A percentile compares a stretch with the other conserved stretches of the same genome.
Conservation (phyloP, 2,113 vertebrate genomes). For the Xiphias gladius region DNA sequence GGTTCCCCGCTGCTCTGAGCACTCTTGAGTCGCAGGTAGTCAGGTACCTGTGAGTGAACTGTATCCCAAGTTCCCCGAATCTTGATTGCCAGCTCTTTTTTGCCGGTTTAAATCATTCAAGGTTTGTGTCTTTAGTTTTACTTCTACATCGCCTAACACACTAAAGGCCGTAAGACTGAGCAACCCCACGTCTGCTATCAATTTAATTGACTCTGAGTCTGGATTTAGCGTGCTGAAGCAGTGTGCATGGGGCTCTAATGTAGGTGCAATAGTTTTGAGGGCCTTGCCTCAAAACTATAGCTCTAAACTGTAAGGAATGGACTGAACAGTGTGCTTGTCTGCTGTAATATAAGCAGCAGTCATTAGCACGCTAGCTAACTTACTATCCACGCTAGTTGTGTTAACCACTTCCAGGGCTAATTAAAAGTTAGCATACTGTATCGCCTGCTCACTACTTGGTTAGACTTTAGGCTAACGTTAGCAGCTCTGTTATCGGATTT, state of each 20-base stretch:
- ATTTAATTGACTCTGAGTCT: neutral
- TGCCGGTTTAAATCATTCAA: too few species aligned
- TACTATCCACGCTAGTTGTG: too few species aligned
- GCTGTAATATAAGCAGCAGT: neutral
- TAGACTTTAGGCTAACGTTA: too few species aligned
- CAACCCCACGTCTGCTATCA: neutral
- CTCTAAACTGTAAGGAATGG: neutral
- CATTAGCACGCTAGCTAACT: neutral
- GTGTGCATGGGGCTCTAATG: neutral
- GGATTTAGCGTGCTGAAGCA: neutral
- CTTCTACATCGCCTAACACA: neutral
- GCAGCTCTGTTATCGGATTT: too few species aligned
- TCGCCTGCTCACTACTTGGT: too few species aligned
- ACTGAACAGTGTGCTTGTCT: neutral
- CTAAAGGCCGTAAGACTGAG: neutral
- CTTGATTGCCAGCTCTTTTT: conserved; percentile 15
- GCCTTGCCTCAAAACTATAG: neutral
- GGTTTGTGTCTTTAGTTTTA: too few species aligned
- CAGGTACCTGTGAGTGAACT: conserved; percentile 29
- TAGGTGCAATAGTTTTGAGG: neutral
- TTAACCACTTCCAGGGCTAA: too few species aligned
- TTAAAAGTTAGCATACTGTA: too few species aligned
- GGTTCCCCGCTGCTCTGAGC: conserved; percentile 28
- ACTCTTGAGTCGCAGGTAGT: conserved; percentile 48
- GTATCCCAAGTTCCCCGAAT: conserved; percentile 1